These are phyloP conservation scores for Thermophis baileyi DNA, from an alignment of 2,113 vertebrate genomes.

Conservation along the genomic window DNA sequence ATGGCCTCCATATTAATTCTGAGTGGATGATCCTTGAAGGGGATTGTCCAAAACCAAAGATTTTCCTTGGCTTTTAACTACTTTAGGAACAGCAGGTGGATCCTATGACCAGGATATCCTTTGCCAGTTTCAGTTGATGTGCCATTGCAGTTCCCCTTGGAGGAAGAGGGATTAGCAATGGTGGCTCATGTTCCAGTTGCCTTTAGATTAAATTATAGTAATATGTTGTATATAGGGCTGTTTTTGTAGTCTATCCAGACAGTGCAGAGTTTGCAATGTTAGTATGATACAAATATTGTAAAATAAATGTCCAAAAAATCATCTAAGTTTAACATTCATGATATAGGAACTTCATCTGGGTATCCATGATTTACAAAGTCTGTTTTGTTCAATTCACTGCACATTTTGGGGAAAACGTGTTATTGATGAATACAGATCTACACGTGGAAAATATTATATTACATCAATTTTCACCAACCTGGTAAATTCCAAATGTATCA, in stretches of 20 bases:
- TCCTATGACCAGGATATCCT: not conserved
- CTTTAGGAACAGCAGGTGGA: not conserved
- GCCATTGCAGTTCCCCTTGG: not conserved
- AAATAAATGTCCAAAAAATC: not conserved
- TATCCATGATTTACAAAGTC: not conserved
- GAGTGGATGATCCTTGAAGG: not conserved
- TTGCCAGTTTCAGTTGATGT: not conserved
- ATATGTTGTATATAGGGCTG: not conserved
- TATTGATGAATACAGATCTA: not conserved
- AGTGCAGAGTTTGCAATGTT: not conserved
- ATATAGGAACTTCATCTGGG: not conserved
- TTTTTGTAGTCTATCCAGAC: not conserved
- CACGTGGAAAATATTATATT: not conserved
- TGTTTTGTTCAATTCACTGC: not conserved
- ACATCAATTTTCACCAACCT: not conserved
- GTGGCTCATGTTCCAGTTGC: not conserved
- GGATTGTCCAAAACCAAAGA: not conserved
- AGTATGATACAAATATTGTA: not conserved
- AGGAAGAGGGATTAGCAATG: not conserved
- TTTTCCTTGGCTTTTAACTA: not conserved
- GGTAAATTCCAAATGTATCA: not conserved
- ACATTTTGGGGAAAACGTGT: not conserved
- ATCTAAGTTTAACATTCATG: not conserved
- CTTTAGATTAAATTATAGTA: not conserved
- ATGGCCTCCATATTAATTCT: not conserved